Percentiles rank a stretch among this genome's conserved stretches.
Conservation (phyloP, 2,888 invertebrate genomes). For the Drosophila formosana region DNA sequence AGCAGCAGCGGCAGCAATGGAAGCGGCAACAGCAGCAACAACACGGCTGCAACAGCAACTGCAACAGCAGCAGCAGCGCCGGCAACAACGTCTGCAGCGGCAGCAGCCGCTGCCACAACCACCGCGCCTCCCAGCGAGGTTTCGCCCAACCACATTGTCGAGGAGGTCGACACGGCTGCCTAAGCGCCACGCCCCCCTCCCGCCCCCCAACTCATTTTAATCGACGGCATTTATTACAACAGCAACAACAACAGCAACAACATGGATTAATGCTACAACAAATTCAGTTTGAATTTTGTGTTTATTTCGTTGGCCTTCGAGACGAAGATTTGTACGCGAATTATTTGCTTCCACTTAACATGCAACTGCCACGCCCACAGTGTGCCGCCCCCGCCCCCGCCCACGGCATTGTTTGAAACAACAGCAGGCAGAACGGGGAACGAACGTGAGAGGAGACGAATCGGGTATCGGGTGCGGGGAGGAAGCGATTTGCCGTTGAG, state of each 20-base stretch:
- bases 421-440: background rate
- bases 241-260: conserved; percentile 23
- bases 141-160: conserved; percentile 84
- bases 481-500: conserved; percentile 18
- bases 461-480: background rate
- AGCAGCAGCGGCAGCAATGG: background rate
- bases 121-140: conserved; percentile 78
- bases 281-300: conserved; percentile 4
- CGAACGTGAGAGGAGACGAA: background rate
- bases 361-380: conserved; percentile 6
- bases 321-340: background rate
- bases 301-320: background rate
- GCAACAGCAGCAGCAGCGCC: conserved; percentile 19
- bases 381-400: background rate
- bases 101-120: conserved; percentile 35
- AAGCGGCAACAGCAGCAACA: conserved; percentile 26
- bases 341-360: conserved; percentile 17
- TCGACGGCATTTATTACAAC: conserved; percentile 65
- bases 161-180: conserved; percentile 85
- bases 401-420: conserved; percentile 37
- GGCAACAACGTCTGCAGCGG: conserved; percentile 38
- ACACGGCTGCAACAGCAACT: conserved; percentile 18
- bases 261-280: conserved; percentile 15
- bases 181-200: conserved; percentile 55
- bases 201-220: conserved; percentile 28